A percentile compares a stretch with the other conserved stretches of the same genome.
phyloP scores from a whole-genome alignment of 2,888 invertebrate genomes.

The Aphidius colemani region DNA sequence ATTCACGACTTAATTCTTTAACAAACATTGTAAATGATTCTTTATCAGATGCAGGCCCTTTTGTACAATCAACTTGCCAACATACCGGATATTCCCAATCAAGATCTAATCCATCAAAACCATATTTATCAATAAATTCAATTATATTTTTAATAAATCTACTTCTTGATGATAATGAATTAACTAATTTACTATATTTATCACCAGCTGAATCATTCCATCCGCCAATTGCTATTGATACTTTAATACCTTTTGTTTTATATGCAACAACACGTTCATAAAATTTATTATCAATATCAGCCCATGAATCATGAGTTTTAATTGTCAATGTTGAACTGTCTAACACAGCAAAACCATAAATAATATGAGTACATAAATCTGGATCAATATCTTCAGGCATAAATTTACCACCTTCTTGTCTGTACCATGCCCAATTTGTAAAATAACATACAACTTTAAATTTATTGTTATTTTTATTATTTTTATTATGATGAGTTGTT shows the following conservation, averaged over 20 bases:
- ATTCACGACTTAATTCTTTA: conserved; percentile 73
- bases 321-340: conserved; percentile 76
- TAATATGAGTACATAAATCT: conserved; percentile 86
- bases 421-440: conserved; percentile 94
- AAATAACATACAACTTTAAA: conserved; percentile 89
- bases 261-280: conserved; percentile 82
- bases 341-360: conserved; percentile 90
- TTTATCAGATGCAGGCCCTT: conserved; percentile 82
- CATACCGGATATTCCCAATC: conserved; percentile 96
- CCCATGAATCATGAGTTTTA: conserved; percentile 86
- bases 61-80: conserved; percentile 87
- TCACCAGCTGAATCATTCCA: conserved; percentile 94
- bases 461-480: conserved; percentile 39
- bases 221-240: conserved; percentile 87
- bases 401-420: conserved; percentile 80
- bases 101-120: conserved; percentile 88
- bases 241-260: conserved; percentile 76
- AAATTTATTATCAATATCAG: conserved; percentile 88
- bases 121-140: conserved; percentile 77
- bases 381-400: conserved; percentile 83
- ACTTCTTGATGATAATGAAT: conserved; percentile 71
- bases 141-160: conserved; percentile 77
- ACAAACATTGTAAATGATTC: conserved; percentile 77
- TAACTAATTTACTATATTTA: conserved; percentile 83
- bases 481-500: conserved; percentile 24